Percentiles rank a stretch among this genome's conserved stretches.
Evolutionary conservation across 2,797 vertebrate species (phyloP).

Genomic region (Leptatherina wallacei): DNA sequence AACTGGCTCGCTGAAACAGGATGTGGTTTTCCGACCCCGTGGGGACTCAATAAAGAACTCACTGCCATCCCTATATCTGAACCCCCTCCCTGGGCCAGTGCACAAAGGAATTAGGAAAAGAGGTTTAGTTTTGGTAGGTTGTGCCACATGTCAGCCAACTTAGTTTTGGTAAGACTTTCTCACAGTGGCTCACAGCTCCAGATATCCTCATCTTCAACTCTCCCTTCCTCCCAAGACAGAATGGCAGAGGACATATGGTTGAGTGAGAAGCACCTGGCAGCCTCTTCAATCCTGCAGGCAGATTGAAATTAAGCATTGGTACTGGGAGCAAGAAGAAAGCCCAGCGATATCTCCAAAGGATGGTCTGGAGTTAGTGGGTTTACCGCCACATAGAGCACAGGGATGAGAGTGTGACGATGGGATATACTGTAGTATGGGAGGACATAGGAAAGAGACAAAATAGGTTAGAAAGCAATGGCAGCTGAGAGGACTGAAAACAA

Average conservation of each 20-base stretch:
- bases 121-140: conserved; percentile 54
- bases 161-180: conserved; percentile 64
- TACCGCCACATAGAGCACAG: conserved; percentile 45
- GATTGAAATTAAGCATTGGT: conserved; percentile 68
- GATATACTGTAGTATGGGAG: conserved; percentile 6
- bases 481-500: background rate
- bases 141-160: conserved; percentile 61
- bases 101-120: conserved; percentile 48
- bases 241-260: conserved; percentile 67
- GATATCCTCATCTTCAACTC: conserved; percentile 63
- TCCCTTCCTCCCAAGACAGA: conserved; percentile 37
- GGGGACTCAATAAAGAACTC: conserved; percentile 51
- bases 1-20: conserved; percentile 68
- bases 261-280: conserved; percentile 78
- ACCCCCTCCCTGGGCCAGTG: conserved; percentile 47
- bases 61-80: conserved; percentile 63
- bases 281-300: conserved; percentile 67
- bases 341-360: conserved; percentile 70
- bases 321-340: conserved; percentile 71
- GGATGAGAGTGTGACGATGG: conserved; percentile 50
- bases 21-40: conserved; percentile 62
- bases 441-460: conserved; percentile 16
- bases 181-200: conserved; percentile 78
- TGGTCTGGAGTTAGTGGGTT: conserved; percentile 66
- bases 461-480: background rate